Conservation (phyloP, 1,140 invertebrate genomes). For the Saxidomus purpurata region DNA sequence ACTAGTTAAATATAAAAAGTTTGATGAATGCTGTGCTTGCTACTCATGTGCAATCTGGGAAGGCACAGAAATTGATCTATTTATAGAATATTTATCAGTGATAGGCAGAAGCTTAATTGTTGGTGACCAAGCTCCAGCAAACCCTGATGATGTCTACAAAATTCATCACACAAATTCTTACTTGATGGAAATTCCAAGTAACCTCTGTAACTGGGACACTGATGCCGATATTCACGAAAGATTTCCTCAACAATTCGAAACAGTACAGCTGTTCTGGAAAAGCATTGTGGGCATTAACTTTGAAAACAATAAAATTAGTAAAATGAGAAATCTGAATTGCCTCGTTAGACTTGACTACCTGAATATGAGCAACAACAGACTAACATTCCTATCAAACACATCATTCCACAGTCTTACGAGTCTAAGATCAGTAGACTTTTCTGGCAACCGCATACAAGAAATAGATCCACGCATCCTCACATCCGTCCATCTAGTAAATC, state of each 20-base stretch:
- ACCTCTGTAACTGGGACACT: slow-evolving; percentile 45
- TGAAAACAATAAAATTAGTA: slow-evolving; percentile 17
- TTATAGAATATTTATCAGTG: slow-evolving; percentile 30
- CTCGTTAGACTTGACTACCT: slow-evolving; percentile 15
- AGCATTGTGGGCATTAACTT: slow-evolving; percentile 42
- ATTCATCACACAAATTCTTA: slow-evolving; percentile 11
- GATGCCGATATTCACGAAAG: background rate
- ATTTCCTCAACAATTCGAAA: background rate
- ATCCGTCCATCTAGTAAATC: background rate
- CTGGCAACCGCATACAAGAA: slow-evolving; percentile 13
- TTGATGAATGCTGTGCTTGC: slow-evolving; percentile 16
- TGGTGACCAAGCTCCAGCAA: background rate
- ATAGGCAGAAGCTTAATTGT: slow-evolving; percentile 14
- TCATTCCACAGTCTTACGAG: background rate
- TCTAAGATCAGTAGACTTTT: slow-evolving; percentile 4
- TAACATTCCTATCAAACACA: slow-evolving; percentile 29
- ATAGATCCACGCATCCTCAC: slow-evolving; percentile 39
- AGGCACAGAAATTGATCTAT: background rate
- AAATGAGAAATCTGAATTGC: slow-evolving; percentile 25
- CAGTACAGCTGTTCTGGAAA: background rate
- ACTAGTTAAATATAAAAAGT: background rate
- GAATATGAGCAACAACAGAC: slow-evolving; percentile 9
- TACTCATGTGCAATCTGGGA: background rate
- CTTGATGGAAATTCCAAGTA: slow-evolving; percentile 51
- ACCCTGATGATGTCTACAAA: slow-evolving; percentile 18